phyloP scores from a whole-genome alignment of 2,888 invertebrate species.

The Agriopis leucophaearia region DNA sequence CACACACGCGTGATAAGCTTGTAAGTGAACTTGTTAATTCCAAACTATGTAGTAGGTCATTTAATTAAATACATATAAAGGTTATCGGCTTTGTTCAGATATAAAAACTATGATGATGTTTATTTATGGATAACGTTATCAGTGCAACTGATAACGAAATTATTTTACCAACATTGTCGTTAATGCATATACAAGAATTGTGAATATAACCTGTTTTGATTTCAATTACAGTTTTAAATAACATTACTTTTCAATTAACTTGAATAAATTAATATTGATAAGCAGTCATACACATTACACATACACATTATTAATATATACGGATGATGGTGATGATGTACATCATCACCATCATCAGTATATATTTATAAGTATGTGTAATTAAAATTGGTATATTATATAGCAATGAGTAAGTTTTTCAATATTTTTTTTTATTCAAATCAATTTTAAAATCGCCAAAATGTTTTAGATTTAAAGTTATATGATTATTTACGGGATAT shows the following conservation, averaged over 20 bases:
- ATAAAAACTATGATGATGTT: slow-evolving; percentile 5
- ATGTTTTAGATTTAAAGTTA: too few species aligned
- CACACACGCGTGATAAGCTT: too few species aligned
- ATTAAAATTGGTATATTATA: too few species aligned
- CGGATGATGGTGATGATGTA: too few species aligned
- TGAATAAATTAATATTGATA: neutral
- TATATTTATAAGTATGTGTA: too few species aligned
- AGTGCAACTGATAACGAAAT: slow-evolving; percentile 5
- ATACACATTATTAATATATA: too few species aligned
- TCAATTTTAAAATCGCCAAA: too few species aligned
- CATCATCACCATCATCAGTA: too few species aligned
- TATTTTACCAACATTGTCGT: neutral
- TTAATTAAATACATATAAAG: slow-evolving; percentile 24
- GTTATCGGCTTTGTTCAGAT: slow-evolving; percentile 18
- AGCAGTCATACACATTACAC: neutral
- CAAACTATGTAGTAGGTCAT: slow-evolving; percentile 14
- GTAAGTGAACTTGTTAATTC: neutral
- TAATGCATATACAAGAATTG: neutral
- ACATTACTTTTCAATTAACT: slow-evolving; percentile 5
- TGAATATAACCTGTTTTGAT: neutral
- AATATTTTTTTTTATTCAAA: too few species aligned
- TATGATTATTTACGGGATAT: too few species aligned
- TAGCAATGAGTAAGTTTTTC: too few species aligned
- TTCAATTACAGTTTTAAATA: neutral
- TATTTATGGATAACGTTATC: slow-evolving; percentile 29